phyloP scores from a whole-genome alignment of 2,888 invertebrate species.

The Mesodorylaimus sp. region DNA sequence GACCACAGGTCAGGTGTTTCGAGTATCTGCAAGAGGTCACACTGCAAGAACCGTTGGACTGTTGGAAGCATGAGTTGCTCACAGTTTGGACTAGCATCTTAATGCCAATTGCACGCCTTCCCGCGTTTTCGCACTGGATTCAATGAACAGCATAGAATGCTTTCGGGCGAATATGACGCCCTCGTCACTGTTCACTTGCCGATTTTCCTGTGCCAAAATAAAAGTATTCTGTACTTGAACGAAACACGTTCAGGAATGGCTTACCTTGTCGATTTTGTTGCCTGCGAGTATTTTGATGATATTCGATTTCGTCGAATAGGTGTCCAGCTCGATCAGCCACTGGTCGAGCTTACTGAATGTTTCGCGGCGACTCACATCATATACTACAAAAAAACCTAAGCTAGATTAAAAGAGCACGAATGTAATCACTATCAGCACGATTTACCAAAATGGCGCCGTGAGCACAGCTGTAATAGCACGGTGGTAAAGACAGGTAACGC shows the following conservation, averaged over 20 bases:
- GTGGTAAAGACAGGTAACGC: constrained; percentile 74
- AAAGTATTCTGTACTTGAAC: constrained; percentile 3
- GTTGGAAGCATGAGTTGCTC: constrained; percentile 11
- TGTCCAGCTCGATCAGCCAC: constrained; percentile 84
- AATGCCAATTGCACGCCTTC: constrained; percentile 86
- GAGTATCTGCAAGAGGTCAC: constrained; percentile 48
- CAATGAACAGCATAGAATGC: constrained; percentile 86
- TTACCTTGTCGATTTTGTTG: constrained; percentile 85
- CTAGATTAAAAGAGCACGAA: neutral
- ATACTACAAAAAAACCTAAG: too few species aligned
- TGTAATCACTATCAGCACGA: too few species aligned
- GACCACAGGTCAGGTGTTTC: constrained; percentile 73
- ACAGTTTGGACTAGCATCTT: constrained; percentile 96
- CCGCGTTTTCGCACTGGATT: constrained; percentile 87
- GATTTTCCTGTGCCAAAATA: constrained; percentile 41
- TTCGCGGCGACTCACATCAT: constrained; percentile 69
- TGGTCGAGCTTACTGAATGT: constrained; percentile 70
- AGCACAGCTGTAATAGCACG: constrained; percentile 81
- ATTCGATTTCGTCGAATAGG: constrained; percentile 77
- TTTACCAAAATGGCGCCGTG: constrained; percentile 50
- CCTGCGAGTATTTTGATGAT: constrained; percentile 91
- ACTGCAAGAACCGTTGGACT: neutral
- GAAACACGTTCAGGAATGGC: neutral
- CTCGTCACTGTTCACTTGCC: constrained; percentile 70
- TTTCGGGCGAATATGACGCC: constrained; percentile 83